Evolutionary conservation across 1,140 invertebrate genomes (phyloP), one percentile per base, ranked within the genome.

Genomic region (Aplysia californica): DNA sequence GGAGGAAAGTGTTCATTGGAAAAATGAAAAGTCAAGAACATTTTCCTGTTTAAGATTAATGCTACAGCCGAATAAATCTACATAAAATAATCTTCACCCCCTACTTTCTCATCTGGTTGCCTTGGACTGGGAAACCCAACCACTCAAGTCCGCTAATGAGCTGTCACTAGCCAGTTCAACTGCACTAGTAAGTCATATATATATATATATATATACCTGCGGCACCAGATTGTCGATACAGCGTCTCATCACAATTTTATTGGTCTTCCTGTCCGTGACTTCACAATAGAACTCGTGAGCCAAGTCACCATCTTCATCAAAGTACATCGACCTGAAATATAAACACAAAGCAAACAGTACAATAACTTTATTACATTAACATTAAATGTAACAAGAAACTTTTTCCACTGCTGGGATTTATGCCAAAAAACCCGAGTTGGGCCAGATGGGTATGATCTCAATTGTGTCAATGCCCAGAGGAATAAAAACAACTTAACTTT

Each of bases 201-300:
- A n/a, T 50, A 50, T 50, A 50, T 50, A 50, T 10, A 50, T 50
- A 15, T 15, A 50, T 82, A 89, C 90, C 85, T 91, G 88, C 72
- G 90, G 90, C 71, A 68, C 87, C 36, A 91, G 80, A 81, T 89
- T 87, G 29, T 84, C 70, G 20, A 72, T 65, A 71, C 85, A 85
- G 76, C 78, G 81, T 79, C 82, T 85, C 84, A 90, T 86, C 29
- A 83, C 88, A 56, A 84, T 76, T 80, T 86, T 89, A 41, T 77
- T 79, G 56, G 77, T 79, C 55, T 73, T 78, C 0, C 74, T 59
- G 15, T 80, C 65, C 38, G 83, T 79, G 15, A 89, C 86, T 87
- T 91, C 90, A 65, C 87, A 86, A 80, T 91, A 91, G 79, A 91
- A 91, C 77, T 91, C 91, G 84, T 91, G 91, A 23, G 91, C 91